Evolutionary conservation across 2,888 invertebrate genomes (phyloP), one percentile per base, ranked within the genome.

Genomic region (Andrena hattorfiana): DNA sequence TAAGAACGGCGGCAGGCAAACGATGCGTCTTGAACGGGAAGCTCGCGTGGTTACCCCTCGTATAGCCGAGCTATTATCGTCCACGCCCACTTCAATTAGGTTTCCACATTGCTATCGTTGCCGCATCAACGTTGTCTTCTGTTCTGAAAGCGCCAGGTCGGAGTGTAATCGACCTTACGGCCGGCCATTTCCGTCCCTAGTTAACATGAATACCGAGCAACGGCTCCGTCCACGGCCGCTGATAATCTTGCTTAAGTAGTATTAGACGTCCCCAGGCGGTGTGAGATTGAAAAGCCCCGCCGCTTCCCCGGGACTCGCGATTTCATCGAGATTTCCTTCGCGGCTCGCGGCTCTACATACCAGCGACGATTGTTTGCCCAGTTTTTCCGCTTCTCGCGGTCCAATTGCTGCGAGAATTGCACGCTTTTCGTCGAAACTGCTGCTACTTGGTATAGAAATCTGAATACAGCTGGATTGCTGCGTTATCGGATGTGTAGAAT

Each of bases 31-130:
- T 28, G 77, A 87, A 87, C 87, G 84, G 80, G 84, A 35, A 35
- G 60, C 68, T 87, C 76, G 87, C 87, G 87, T 87, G 87, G 86
- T 56, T 67, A 60, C 69, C 66, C 64, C 78, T 71, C 87, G 76
- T 87, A 81, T 59, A 73, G 75, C 69, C 70, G 70, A n/a, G 35
- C 76, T 67, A 82, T 87, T 87, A 87, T 84, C 81, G 78, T 87
- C 84, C 80, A 82, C 85, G 87, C 85, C 87, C 85, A 84, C 87
- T 87, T 87, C 87, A 87, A 87, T 87, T 87, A 87, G 85, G 79
- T 85, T 81, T 82, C 81, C 84, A 77, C 87, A 69, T 73, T 77
- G 83, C 85, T 84, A 81, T 85, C 87, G 87, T 79, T 69, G 85
- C 78, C 84, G 83, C 81, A 83, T 87, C 85, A 81, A 81, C 87